These are phyloP conservation scores for Oxycera nigricornis DNA, from an alignment of 2,888 invertebrate species.

Conservation along the genomic window DNA sequence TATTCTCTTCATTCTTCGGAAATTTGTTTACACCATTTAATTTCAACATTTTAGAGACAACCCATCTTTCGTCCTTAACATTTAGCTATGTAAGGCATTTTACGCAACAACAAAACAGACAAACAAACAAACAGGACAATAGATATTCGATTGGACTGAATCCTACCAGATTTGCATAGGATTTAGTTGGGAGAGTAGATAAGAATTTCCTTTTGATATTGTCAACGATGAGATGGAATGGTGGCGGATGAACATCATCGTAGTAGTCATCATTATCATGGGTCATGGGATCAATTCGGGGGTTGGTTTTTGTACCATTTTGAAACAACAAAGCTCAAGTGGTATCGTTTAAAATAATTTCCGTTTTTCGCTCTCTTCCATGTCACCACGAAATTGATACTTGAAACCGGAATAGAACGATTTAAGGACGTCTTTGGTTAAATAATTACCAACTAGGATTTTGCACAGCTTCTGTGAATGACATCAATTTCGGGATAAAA, in stretches of 20 bases:
- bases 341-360: slow-evolving; percentile 33
- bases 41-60: background rate
- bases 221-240: background rate
- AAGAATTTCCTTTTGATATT: background rate
- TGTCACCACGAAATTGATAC: slow-evolving; percentile 19
- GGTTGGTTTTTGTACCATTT: background rate
- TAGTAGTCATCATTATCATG: background rate
- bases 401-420: slow-evolving; percentile 4
- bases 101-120: no score
- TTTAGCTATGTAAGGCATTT: background rate
- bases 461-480: background rate
- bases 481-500: background rate
- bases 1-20: slow-evolving; percentile 1
- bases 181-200: slow-evolving; percentile 26
- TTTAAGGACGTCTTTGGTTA: background rate
- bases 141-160: slow-evolving; percentile 24
- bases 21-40: slow-evolving; percentile 40
- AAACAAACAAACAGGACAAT: slow-evolving; percentile 21
- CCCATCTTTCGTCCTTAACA: background rate
- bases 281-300: slow-evolving; percentile 31
- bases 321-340: background rate
- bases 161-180: slow-evolving; percentile 28
- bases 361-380: slow-evolving; percentile 7
- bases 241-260: background rate
- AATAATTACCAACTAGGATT: background rate